Evolutionary conservation across 2,797 vertebrate species (phyloP).

Genomic region (Pipistrellus pipistrellus): DNA sequence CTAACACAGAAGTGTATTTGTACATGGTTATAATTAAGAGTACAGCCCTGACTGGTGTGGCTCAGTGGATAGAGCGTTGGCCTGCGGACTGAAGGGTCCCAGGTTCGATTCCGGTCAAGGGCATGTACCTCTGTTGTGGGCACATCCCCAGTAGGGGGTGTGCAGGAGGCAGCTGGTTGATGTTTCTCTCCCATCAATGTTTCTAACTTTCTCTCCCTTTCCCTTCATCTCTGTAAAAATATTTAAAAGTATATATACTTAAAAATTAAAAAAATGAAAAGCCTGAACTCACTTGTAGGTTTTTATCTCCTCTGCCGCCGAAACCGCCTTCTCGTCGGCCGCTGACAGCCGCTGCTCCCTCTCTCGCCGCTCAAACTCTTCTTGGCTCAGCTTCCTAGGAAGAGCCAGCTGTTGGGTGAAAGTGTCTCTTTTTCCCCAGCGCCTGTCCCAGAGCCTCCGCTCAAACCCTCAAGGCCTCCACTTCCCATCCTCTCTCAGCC

Average conservation of each 20-base stretch:
- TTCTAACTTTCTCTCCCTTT: too few species aligned
- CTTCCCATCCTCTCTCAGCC: not conserved
- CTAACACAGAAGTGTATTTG: not conserved
- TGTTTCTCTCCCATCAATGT: too few species aligned
- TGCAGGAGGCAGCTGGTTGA: too few species aligned
- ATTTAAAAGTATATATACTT: too few species aligned
- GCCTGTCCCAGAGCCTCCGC: not conserved
- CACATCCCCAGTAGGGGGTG: too few species aligned
- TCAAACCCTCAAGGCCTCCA: not conserved
- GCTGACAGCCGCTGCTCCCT: conserved; percentile 94
- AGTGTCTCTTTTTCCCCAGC: not conserved
- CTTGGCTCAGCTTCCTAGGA: conserved; percentile 95
- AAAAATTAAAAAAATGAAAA: too few species aligned
- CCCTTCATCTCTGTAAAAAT: too few species aligned
- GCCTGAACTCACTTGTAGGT: conserved; percentile 89
- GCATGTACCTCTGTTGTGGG: too few species aligned
- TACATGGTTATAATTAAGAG: not conserved
- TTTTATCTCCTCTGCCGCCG: conserved; percentile 95
- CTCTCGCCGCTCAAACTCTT: conserved; percentile 95
- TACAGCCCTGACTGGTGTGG: too few species aligned
- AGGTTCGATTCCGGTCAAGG: too few species aligned
- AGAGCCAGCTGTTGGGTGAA: not conserved
- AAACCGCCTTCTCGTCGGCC: conserved; percentile 94
- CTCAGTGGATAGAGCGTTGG: too few species aligned
- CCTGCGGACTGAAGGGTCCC: too few species aligned